Evolutionary conservation across 1,140 invertebrate genomes (phyloP), one percentile per base, ranked within the genome.

Genomic region (Bathynomus jamesi): DNA sequence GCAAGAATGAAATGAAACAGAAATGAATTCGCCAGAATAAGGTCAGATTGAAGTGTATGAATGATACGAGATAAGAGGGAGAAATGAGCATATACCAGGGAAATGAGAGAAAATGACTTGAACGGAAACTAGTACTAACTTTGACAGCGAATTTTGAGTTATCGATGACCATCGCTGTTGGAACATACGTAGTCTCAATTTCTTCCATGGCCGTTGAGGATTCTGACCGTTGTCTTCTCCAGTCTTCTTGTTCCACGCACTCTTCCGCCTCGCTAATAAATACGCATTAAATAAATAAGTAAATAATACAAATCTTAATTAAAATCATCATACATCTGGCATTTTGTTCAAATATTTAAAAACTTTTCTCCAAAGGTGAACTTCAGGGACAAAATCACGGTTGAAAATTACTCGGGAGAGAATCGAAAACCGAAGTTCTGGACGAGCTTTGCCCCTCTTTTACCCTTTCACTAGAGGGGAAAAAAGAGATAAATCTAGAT

Each of bases 181-280:
- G 82, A 65, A 87, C 85, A 78, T 88, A 87, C 81, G 87, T 87
- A 75, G 89, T 89, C 77, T 90, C 89, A 66, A 89, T 87, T 78
- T 91, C 90, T 27, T 86, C 78, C 68, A 78, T 75, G 11, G 73
- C 76, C 0, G 84, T 85, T 65, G 85, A 87, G 13, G 90, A 91
- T 81, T 92, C 90, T 27, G 89, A 91, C 72, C 90, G 85, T 69
- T 87, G 86, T 70, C 90, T 85, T 69, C 84, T 84, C 81, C 85
- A 85, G 71, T 89, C 88, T 69, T 89, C 88, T 78, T 86, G 84
- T 75, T 90, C 88, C 74, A 89, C 70, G 4, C 85, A 84, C 1
- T 79, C 76, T 60, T 88, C 87, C 69, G 88, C 87, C 80, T 77
- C 73, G 66, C 72, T 75, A 61, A 27, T 21, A 32, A 68, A 28